Base-by-base conservation (phyloP, 2,888 invertebrate species). In the Lasioglossum pauxillum region DNA sequence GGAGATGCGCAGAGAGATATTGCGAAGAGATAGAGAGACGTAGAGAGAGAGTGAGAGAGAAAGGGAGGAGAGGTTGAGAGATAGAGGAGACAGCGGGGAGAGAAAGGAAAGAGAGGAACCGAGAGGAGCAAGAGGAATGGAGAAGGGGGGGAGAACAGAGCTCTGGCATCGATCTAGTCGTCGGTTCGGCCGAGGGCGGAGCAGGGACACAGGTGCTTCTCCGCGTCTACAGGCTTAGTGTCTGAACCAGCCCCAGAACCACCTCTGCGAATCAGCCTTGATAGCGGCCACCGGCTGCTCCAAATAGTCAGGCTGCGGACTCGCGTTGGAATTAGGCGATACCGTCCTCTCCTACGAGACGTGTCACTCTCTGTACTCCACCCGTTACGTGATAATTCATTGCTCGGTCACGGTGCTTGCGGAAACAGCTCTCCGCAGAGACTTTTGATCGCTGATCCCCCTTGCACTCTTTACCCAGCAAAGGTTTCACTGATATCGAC, bases 131-230 rank as follows among this genome's bases (percentile, higher is more conserved):
- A 80, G 88, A 84, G 82, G 82, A 84, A 88, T 76, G 75, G 86
- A 78, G 89, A 89, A 85, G 87, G 84, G 87, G 78, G 85, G 84
- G 87, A 78, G 85, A 85, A 88, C 82, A 82, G 84, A 90, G 88
- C 89, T 89, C 90, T 92, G 91, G 93, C 93, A 94, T 94, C 93
- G 94, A 94, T 94, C 93, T 94, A 93, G 92, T 92, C 92, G 91
- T 93, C 91, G 91, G 92, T 90, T 92, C 89, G 89, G 91, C 92
- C 92, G 91, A 91, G 92, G 92, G 92, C 91, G 91, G 91, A 92
- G 91, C 92, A 90, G 92, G 93, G 94, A 93, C 94, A 94, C 94
- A 94, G 94, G 94, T 94, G 94, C 92, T 93, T 91, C 93, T 92
- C 93, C 86, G 90, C 92, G 92, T 92, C 93, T 92, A 92, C 92